Conservation (phyloP, 2,113 vertebrate species). For the Entomyzon cyanotis region DNA sequence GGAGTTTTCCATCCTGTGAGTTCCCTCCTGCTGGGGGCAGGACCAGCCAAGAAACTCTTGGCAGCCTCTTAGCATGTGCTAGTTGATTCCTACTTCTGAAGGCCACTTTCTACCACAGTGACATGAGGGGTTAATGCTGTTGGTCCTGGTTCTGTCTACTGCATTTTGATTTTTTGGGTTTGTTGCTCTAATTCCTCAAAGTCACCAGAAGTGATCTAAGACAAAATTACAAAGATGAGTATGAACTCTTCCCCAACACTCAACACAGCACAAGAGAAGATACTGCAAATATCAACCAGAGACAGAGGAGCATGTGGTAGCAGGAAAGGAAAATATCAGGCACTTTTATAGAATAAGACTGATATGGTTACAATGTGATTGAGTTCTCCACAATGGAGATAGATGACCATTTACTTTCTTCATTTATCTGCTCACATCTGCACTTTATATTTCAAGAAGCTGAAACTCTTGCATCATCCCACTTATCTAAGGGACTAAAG, state of each 20-base stretch:
- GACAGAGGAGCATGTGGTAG: neutral
- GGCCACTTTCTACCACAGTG: neutral
- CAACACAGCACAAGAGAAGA: neutral
- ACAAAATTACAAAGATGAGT: neutral
- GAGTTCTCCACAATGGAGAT: conserved; percentile 32
- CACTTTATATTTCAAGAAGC: conserved; percentile 51
- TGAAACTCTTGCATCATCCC: conserved; percentile 35
- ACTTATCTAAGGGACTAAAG: conserved; percentile 52
- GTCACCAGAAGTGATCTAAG: neutral
- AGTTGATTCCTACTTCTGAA: neutral
- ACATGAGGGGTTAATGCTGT: neutral
- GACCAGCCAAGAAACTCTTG: neutral
- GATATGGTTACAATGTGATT: conserved; percentile 14
- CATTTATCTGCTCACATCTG: conserved; percentile 28
- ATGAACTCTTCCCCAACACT: neutral
- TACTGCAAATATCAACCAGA: neutral
- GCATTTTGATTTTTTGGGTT: neutral
- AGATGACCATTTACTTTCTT: conserved; percentile 55
- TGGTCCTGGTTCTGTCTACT: neutral
- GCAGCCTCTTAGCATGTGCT: neutral
- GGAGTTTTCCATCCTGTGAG: neutral
- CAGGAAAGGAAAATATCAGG: conserved; percentile 8
- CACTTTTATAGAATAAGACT: neutral
- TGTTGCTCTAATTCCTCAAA: neutral
- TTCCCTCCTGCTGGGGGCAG: neutral